Conservation (phyloP, 1,140 invertebrate genomes). For the Formica selysi region DNA sequence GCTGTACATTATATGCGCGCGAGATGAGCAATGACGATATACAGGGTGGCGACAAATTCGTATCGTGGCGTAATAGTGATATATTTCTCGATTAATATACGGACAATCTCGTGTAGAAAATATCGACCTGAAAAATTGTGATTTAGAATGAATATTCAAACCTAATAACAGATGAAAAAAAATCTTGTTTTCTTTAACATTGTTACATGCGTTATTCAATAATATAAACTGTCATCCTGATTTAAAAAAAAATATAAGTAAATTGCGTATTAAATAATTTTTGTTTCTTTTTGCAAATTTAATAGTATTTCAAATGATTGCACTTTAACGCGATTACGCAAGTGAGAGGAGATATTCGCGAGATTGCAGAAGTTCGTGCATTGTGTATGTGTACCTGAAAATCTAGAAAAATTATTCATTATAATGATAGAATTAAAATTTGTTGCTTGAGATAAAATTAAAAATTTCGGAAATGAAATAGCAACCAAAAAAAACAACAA, state of each 20-base stretch:
- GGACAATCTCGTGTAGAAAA: background rate
- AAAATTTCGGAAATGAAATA: too few species aligned
- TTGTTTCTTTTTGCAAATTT: background rate
- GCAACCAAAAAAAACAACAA: background rate
- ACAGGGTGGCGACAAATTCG: conserved; percentile 26
- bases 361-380: background rate
- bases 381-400: background rate
- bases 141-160: too few species aligned
- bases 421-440: background rate
- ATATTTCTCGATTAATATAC: background rate
- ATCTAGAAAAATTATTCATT: background rate
- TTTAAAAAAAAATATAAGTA: background rate
- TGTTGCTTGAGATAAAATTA: too few species aligned
- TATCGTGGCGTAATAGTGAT: background rate
- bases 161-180: background rate
- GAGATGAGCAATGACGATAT: conserved; percentile 25
- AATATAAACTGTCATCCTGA: background rate
- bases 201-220: background rate
- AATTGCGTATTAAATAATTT: background rate
- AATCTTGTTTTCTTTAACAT: background rate
- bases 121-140: background rate
- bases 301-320: background rate
- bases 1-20: conserved; percentile 7
- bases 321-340: background rate
- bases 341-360: conserved; percentile 1